phyloP scores from a whole-genome alignment of 2,797 vertebrate species.

The Vespertilio murinus region DNA sequence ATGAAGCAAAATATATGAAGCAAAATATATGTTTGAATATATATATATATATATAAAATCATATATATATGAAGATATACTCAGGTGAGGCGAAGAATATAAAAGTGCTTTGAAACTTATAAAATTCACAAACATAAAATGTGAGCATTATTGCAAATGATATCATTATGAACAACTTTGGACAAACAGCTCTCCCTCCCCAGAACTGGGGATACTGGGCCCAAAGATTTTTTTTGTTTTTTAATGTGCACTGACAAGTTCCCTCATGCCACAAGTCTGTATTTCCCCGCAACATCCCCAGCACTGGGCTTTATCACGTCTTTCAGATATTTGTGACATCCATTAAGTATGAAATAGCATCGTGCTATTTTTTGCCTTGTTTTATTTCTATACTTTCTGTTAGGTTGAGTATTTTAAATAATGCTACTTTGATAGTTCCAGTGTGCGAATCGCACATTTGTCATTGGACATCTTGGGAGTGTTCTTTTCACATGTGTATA shows the following conservation, averaged over 20 bases:
- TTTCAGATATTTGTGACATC: slow-evolving; percentile 10
- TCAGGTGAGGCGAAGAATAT: neutral
- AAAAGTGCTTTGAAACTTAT: neutral
- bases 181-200: neutral
- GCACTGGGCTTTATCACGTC: neutral
- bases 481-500: slow-evolving; percentile 18
- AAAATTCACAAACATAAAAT: neutral
- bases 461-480: neutral
- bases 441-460: neutral
- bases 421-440: neutral
- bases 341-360: neutral
- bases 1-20: no score
- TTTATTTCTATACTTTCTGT: slow-evolving; percentile 7
- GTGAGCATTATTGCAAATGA: neutral
- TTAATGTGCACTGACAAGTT: neutral
- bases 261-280: neutral
- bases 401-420: slow-evolving; percentile 19
- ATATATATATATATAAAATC: no score
- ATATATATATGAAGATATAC: neutral
- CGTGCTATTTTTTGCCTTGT: neutral
- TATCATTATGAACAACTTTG: neutral
- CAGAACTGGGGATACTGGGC: neutral
- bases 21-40: no score
- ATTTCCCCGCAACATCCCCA: neutral
- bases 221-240: neutral